Evolutionary conservation across 2,888 invertebrate genomes (phyloP), one percentile per base, ranked within the genome.

Genomic region (Cheilosia variabilis): DNA sequence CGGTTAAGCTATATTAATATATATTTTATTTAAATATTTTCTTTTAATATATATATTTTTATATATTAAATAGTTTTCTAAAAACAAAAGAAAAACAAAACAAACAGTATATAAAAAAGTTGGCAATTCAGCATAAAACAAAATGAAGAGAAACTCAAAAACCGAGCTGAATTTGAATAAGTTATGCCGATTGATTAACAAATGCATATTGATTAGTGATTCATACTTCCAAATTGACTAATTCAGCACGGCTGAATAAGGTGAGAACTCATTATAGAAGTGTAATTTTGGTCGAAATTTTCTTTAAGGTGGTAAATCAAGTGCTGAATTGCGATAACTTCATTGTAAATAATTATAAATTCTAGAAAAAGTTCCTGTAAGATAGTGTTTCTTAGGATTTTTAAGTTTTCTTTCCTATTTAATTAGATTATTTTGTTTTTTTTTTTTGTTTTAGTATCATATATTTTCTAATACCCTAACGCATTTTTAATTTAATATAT

Each of bases 1-100:
- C 91, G 92, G 92, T 92, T 92, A 92, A 92, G 92, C 92, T 92
- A 91, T 91, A 90, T 89, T 86, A 84, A 90, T 89, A 87, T 88
- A 87, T 87, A 82, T 87, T 77, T 87, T 84, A 77, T 84, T 88
- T 86, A 87, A 88, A 88, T 88, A 88, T 88, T 87, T 80, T 87
- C 87, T 79, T 77, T 83, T 87, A 88, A 72, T 88, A 86, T 88
- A 87, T 88, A 83, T 88, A 83, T 82, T 86, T 82, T 72, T 88
- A 82, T 82, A 71, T 75, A 75, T 82, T 71, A 81, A 77, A 77
- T 77, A 82, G 76, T 77, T 77, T 86, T 73, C 58, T 45, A 47
- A 43, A 69, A 73, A 27, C 52, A 50, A 58, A 19, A 63, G 22
- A 76, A 71, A 45, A 47, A 55, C 27, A 22, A 7, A 22, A 5